Percentiles rank a stretch among this genome's conserved stretches.
Conservation (phyloP, 2,797 vertebrate genomes). For the Hippopotamyrus pictus region DNA sequence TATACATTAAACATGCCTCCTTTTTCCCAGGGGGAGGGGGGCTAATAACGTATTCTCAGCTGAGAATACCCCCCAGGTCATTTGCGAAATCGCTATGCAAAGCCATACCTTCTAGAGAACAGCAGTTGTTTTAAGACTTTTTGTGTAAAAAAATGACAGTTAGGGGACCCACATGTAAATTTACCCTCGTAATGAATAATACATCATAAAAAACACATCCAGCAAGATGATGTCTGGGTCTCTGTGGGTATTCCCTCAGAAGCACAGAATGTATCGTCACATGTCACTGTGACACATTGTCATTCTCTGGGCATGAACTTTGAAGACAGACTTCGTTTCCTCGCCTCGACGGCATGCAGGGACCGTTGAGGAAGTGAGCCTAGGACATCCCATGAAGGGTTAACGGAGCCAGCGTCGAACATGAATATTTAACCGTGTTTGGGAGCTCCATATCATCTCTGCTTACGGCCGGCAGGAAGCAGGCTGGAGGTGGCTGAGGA, state of each 20-base stretch:
- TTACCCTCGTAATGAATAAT: neutral
- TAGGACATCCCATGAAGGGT: slow-evolving; percentile 22
- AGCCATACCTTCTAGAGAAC: neutral
- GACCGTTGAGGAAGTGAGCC: neutral
- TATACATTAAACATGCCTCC: neutral
- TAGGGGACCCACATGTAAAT: neutral
- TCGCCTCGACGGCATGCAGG: neutral
- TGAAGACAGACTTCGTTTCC: neutral
- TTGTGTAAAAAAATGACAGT: neutral
- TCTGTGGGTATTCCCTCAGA: neutral
- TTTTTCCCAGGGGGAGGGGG: neutral
- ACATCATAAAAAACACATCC: neutral
- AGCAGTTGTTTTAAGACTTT: neutral
- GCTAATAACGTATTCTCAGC: neutral
- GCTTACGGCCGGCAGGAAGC: slow-evolving; percentile 46
- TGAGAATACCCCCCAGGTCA: neutral
- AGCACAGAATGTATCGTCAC: neutral
- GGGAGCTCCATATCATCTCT: slow-evolving; percentile 42
- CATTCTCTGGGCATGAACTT: no score
- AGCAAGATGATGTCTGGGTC: neutral
- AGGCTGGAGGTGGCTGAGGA: slow-evolving; percentile 35
- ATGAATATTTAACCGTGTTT: slow-evolving; percentile 61
- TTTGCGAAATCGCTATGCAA: neutral
- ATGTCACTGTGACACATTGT: neutral
- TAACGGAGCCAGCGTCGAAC: slow-evolving; percentile 36